These are phyloP conservation scores for Cheilosia vulpina DNA, from an alignment of 2,888 invertebrate species.

Conservation along the genomic window DNA sequence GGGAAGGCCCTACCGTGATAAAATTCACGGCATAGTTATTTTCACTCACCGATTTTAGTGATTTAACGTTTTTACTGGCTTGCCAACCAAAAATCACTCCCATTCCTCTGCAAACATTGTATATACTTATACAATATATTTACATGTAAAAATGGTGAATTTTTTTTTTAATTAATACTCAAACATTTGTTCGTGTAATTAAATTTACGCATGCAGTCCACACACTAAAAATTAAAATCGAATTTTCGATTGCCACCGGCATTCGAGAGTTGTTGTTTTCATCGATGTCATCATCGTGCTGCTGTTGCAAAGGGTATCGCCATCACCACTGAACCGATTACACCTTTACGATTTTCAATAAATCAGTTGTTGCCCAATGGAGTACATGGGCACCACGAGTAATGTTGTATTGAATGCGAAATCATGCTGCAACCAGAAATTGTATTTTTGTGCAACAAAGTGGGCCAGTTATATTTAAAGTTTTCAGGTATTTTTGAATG, in stretches of 20 bases:
- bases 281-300: neutral
- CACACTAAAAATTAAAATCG: conserved; percentile 40
- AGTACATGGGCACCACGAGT: neutral
- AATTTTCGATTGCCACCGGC: conserved; percentile 30
- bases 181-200: conserved; percentile 67
- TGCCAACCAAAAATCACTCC: neutral
- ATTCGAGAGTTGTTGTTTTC: neutral
- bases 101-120: neutral
- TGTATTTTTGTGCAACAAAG: conserved; percentile 16
- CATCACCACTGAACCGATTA: neutral
- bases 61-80: conserved; percentile 1
- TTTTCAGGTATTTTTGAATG: neutral
- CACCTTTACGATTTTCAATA: conserved; percentile 35
- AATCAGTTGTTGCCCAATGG: conserved; percentile 37
- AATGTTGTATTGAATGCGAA: conserved; percentile 36
- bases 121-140: neutral
- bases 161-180: conserved; percentile 46
- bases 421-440: conserved; percentile 33
- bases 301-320: conserved; percentile 18
- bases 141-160: neutral
- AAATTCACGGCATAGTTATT: neutral
- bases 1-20: too few species aligned
- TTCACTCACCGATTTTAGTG: conserved; percentile 1
- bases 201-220: conserved; percentile 55
- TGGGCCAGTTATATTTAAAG: conserved; percentile 6